A percentile compares a stretch with the other conserved stretches of the same genome.
Evolutionary conservation across 1,140 invertebrate species (phyloP).

Genomic region (Drosophila rufa): DNA sequence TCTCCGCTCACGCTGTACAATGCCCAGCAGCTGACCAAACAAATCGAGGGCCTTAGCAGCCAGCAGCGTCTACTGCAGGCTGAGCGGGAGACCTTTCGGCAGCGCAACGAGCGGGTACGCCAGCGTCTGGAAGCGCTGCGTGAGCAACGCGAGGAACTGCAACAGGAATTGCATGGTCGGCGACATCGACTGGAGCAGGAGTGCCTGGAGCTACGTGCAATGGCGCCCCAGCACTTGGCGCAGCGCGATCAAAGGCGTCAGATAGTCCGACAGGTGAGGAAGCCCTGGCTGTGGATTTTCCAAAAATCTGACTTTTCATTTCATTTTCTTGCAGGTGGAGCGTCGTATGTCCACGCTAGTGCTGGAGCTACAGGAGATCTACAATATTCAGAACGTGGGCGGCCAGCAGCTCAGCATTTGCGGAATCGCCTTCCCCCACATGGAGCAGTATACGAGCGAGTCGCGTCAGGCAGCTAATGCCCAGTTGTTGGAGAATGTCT

Average conservation of each 20-base stretch:
- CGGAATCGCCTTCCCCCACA: constrained; percentile 91
- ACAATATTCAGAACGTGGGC: constrained; percentile 82
- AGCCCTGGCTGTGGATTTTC: background rate
- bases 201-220: constrained; percentile 46
- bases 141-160: constrained; percentile 39
- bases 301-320: too few relatives aligned
- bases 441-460: constrained; percentile 86
- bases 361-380: constrained; percentile 85
- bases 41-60: constrained; percentile 87
- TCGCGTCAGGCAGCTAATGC: constrained; percentile 56
- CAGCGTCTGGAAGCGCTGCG: constrained; percentile 47
- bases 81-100: constrained; percentile 87
- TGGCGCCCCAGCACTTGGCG: constrained; percentile 26
- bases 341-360: constrained; percentile 81
- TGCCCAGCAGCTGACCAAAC: constrained; percentile 86
- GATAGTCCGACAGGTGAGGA: constrained; percentile 51
- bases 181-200: constrained; percentile 48
- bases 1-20: constrained; percentile 82
- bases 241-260: constrained; percentile 54
- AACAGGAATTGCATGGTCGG: constrained; percentile 42
- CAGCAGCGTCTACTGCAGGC: constrained; percentile 87
- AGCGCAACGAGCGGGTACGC: constrained; percentile 84
- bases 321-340: constrained; percentile 48
- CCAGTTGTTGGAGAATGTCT: constrained; percentile 83
- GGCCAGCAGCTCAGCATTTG: constrained; percentile 88